Conservation (phyloP, 1,140 invertebrate species). For the Hypothenemus hampei region DNA sequence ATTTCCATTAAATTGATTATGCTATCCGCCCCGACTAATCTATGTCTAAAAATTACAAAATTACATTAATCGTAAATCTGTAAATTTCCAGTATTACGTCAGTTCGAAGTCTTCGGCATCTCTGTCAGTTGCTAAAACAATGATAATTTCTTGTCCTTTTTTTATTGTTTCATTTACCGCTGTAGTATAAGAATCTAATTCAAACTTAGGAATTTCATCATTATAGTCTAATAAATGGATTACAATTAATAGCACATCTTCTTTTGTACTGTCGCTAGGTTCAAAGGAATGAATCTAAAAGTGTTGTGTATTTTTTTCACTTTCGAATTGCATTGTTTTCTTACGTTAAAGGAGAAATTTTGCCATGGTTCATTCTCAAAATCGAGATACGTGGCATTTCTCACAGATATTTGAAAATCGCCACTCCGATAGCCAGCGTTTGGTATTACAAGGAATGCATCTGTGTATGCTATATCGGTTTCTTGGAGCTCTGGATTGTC, state of each 20-base stretch:
- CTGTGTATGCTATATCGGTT: slow-evolving; percentile 29
- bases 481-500: slow-evolving; percentile 32
- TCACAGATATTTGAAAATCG: slow-evolving; percentile 51
- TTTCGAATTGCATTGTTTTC: not conserved
- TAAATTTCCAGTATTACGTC: slow-evolving; percentile 46
- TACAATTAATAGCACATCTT: slow-evolving; percentile 43
- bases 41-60: slow-evolving; percentile 16
- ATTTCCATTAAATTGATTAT: slow-evolving; percentile 42
- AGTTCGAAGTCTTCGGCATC: slow-evolving; percentile 51
- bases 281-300: slow-evolving; percentile 48
- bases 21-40: slow-evolving; percentile 9
- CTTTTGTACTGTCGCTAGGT: slow-evolving; percentile 38
- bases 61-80: not conserved
- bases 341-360: slow-evolving; percentile 45
- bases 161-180: slow-evolving; percentile 49
- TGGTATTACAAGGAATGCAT: slow-evolving; percentile 52
- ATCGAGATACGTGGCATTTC: slow-evolving; percentile 50
- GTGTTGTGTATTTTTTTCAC: too few relatives aligned
- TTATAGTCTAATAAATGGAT: slow-evolving; percentile 55
- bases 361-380: slow-evolving; percentile 49
- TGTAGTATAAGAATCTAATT: slow-evolving; percentile 36
- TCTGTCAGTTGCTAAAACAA: slow-evolving; percentile 47
- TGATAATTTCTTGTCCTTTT: slow-evolving; percentile 43
- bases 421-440: slow-evolving; percentile 50
- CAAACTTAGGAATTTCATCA: slow-evolving; percentile 54